phyloP scores from a whole-genome alignment of 1,140 invertebrate genomes.

The Brachionus plicatilis region DNA sequence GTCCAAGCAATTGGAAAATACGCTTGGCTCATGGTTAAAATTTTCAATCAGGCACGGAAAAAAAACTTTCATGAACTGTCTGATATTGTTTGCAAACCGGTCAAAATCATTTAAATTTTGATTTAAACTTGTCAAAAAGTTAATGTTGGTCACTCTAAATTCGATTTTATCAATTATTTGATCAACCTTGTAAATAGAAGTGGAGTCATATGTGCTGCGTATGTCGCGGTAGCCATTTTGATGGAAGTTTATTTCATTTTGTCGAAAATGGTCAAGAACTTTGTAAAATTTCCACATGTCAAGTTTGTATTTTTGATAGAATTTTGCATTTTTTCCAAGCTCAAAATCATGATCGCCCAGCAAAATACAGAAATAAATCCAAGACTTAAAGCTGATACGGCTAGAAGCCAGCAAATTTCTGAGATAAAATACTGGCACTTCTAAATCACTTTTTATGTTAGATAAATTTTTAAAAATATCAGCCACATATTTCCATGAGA shows the following conservation, averaged over 20 bases:
- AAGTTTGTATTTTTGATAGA: not conserved
- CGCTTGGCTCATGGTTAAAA: not conserved
- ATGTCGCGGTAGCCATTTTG: not conserved
- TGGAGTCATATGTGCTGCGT: not conserved
- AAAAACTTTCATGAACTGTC: not conserved
- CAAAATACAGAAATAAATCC: not conserved
- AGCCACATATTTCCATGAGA: conserved; percentile 4
- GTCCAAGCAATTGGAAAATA: not conserved
- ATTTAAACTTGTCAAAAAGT: not conserved
- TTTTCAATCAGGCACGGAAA: conserved; percentile 1
- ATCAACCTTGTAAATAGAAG: not conserved
- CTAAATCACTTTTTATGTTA: not conserved
- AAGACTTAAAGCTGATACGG: not conserved
- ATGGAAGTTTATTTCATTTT: not conserved
- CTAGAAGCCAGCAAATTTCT: not conserved
- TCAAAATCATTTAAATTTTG: not conserved
- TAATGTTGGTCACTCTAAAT: not conserved
- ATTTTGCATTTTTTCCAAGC: not conserved
- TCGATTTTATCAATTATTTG: not conserved
- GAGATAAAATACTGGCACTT: not conserved
- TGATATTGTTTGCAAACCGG: not conserved
- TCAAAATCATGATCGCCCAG: not conserved
- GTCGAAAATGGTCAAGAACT: not conserved
- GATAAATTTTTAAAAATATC: not conserved
- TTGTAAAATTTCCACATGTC: not conserved